These are phyloP conservation scores for Charanyca ferruginea DNA, from an alignment of 2,888 invertebrate genomes.

Conservation along the genomic window DNA sequence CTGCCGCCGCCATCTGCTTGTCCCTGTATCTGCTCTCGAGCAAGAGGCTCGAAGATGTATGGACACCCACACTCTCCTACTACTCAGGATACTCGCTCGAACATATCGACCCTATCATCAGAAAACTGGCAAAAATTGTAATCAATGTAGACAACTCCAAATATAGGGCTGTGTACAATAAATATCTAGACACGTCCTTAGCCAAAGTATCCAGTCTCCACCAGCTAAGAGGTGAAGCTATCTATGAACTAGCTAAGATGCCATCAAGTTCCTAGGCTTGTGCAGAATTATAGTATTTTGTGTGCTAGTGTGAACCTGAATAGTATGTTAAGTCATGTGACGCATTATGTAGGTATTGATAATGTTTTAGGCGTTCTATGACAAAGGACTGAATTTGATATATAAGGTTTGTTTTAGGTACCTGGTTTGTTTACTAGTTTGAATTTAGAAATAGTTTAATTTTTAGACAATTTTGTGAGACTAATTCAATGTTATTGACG, in stretches of 20 bases:
- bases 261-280: conserved; percentile 56
- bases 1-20: conserved; percentile 95
- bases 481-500: conserved; percentile 65
- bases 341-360: conserved; percentile 34
- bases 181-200: conserved; percentile 91
- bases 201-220: conserved; percentile 92
- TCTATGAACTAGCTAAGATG: conserved; percentile 75
- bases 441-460: conserved; percentile 75
- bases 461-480: conserved; percentile 77
- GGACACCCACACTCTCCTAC: conserved; percentile 94
- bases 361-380: conserved; percentile 59
- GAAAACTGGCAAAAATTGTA: conserved; percentile 93
- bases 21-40: conserved; percentile 91
- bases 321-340: conserved; percentile 52
- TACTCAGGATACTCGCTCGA: conserved; percentile 94
- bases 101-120: conserved; percentile 93
- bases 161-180: conserved; percentile 93
- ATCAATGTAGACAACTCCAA: conserved; percentile 93
- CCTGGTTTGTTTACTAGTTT: conserved; percentile 77
- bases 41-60: conserved; percentile 87
- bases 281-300: conserved; percentile 32
- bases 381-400: conserved; percentile 77
- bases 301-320: conserved; percentile 48
- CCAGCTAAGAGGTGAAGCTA: conserved; percentile 90
- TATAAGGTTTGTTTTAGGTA: conserved; percentile 79